These are phyloP conservation scores for Malacosoma neustria DNA, from an alignment of 2,888 invertebrate genomes.

Conservation along the genomic window DNA sequence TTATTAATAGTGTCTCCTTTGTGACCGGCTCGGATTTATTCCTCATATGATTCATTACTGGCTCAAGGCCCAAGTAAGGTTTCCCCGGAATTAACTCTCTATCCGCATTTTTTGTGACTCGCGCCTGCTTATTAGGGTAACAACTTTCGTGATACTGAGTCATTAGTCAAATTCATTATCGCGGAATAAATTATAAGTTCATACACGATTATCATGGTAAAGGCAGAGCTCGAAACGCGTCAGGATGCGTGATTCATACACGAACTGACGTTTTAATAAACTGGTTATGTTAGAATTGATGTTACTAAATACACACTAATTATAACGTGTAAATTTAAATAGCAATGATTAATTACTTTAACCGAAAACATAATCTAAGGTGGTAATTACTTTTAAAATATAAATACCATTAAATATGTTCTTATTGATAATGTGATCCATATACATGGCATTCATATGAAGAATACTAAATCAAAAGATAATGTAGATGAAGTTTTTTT, in stretches of 20 bases:
- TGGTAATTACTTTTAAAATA: too few relatives aligned
- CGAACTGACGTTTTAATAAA: slow-evolving; percentile 32
- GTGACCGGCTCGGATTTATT: slow-evolving; percentile 5
- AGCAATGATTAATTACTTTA: slow-evolving; percentile 4
- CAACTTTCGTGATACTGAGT: slow-evolving; percentile 56
- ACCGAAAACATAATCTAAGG: too few relatives aligned
- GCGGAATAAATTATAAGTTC: slow-evolving; percentile 61
- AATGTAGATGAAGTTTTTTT: too few relatives aligned
- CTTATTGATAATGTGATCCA: too few relatives aligned
- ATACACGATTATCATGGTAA: slow-evolving; percentile 44
- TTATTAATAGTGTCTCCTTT: slow-evolving; percentile 13
- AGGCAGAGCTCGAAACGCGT: slow-evolving; percentile 31
- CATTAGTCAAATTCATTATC: slow-evolving; percentile 66
- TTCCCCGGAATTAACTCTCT: slow-evolving; percentile 37
- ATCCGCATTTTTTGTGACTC: slow-evolving; percentile 34
- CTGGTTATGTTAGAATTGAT: slow-evolving; percentile 16
- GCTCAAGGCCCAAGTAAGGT: slow-evolving; percentile 23
- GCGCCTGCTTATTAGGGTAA: slow-evolving; percentile 50
- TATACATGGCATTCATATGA: too few relatives aligned
- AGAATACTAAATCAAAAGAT: too few relatives aligned
- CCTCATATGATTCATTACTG: slow-evolving; percentile 24
- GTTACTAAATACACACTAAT: slow-evolving; percentile 24
- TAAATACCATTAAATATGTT: too few relatives aligned
- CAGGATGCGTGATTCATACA: slow-evolving; percentile 46
- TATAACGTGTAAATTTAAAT: slow-evolving; percentile 27